Evolutionary conservation across 2,888 invertebrate genomes (phyloP), one percentile per base, ranked within the genome.

Genomic region (Cantharis rufa): DNA sequence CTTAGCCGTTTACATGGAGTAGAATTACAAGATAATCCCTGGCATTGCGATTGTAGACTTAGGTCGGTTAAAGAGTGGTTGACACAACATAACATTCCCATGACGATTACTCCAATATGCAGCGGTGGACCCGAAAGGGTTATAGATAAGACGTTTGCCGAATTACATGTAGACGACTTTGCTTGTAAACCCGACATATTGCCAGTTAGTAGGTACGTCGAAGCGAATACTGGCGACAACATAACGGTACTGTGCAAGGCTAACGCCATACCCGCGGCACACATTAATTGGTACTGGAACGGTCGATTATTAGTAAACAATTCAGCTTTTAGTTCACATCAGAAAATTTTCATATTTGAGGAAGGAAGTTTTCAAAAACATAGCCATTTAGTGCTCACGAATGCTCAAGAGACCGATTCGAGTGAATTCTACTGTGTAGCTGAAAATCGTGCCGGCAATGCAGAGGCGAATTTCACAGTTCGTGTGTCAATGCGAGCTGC

Each of bases 351-450:
- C 83, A 92, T 96, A 81, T 92, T 90, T 83, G 96, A 96, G 88
- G 93, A 93, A 79, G 95, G 95, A 0, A 91, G 92, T 69, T 91
- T 92, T 76, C 93, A 94, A 84, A 95, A 95, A 88, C 91, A 91
- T 80, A 96, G 95, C 77, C 92, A 92, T 9, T 89, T 97, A 77
- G 91, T 95, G 74, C 89, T 96, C 64, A 95, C 94, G 32, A 95
- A 96, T 86, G 94, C 95, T 16, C 95, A 95, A 88, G 95, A 95
- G 87, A 91, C 93, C 2, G 95, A 95, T 86, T 93, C 94, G 0
- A 93, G 93, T 75, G 95, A 95, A 84, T 96, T 96, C 88, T 95
- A 95, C 86, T 97, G 97, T 87, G 94, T 96, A 1, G 96, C 96
- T 10, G 96, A 96, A 88, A 97, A 97, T 88, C 93, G 94, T 78